A percentile compares a stretch with the other conserved stretches of the same genome.
Evolutionary conservation across 2,113 vertebrate species (phyloP).

Genomic region (Azemiops feae): DNA sequence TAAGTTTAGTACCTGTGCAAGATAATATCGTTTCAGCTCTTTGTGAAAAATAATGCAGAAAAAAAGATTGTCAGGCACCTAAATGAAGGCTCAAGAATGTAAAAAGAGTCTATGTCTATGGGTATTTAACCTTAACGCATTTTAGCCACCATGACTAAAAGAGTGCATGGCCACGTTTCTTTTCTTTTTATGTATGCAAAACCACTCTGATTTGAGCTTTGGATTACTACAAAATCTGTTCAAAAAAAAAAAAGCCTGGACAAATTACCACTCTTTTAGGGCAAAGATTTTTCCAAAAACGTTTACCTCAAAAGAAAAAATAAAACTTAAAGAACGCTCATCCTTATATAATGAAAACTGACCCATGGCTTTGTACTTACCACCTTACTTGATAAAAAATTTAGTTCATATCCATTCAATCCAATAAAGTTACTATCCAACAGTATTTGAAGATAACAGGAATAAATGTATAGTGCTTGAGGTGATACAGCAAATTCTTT

Average conservation of each 20-base stretch:
- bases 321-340: conserved; percentile 10
- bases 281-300: background rate
- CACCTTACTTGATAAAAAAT: conserved; percentile 3
- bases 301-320: conserved; percentile 5
- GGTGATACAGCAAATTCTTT: conserved; percentile 19
- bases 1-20: background rate
- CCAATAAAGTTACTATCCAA: conserved; percentile 19
- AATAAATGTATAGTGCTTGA: conserved; percentile 12
- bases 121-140: background rate
- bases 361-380: conserved; percentile 20
- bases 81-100: background rate
- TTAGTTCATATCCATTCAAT: conserved; percentile 35
- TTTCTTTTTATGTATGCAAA: background rate
- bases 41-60: background rate
- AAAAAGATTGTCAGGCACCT: background rate
- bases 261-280: background rate
- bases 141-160: background rate
- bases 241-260: background rate
- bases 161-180: background rate
- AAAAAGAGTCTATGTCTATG: background rate
- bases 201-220: background rate
- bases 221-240: background rate
- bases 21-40: background rate
- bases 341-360: background rate
- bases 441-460: background rate